Base-by-base conservation (phyloP, 1,140 invertebrate genomes). In the Megalopta genalis region DNA sequence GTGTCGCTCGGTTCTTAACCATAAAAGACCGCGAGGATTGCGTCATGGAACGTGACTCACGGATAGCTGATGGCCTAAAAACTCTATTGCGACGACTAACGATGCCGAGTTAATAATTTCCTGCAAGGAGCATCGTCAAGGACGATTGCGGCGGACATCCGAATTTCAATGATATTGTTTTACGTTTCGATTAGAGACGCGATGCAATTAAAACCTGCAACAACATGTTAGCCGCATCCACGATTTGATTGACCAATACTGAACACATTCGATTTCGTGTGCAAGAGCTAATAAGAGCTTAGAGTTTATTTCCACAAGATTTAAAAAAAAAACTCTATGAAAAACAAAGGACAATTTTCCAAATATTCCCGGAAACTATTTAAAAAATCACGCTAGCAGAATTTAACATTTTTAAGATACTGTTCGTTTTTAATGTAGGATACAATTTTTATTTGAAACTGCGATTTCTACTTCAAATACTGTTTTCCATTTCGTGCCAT, bases 11-110 rank as follows among this genome's bases (percentile, higher is more conserved):
- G 32, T 60, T 89, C 88, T 91, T 91, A 88, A 89, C 90, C 90
- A 90, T 91, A 91, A 90, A 89, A 84, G 85, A 87, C 83, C 80
- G 57, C 64, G 63, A 71, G 64, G 70, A 78, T 90, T 90, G 81
- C 90, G 85, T 90, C 90, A 90, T 69, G 71, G 74, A 62, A 60
- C 83, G 83, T 91, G 90, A 91, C 83, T 91, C 90, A 91, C 81
- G 77, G 77, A 77, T 85, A 75, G 75, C 72, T 63, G 80, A 27
- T 80, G 80, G 83, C 83, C 84, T 86, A 85, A 86, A 86, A 85
- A 82, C 83, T 68, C 80, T 86, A 75, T 80, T 85, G 62, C 76
- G 18, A 63, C 74, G 79, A 73, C 75, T 52, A 80, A 67, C 77
- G 64, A 67, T 39, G 27, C 52, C 68, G n/a, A 10, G 70, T 71